A percentile compares a stretch with the other conserved stretches of the same genome.
phyloP scores from a whole-genome alignment of 2,113 vertebrate genomes.

The Pogona vitticeps region DNA sequence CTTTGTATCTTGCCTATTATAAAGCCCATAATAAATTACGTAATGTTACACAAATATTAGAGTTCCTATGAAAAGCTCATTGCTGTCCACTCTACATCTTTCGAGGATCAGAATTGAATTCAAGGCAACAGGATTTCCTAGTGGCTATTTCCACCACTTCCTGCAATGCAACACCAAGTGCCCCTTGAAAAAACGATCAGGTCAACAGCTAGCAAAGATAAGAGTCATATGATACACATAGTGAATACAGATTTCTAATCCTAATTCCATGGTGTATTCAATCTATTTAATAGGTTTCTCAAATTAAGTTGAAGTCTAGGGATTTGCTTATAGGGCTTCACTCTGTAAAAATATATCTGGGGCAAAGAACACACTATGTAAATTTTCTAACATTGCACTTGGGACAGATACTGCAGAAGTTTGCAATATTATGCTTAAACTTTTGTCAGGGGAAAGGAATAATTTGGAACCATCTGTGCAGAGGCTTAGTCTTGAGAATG shows the following conservation, averaged over 20 bases:
- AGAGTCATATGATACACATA: conserved; percentile 56
- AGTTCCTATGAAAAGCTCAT: conserved; percentile 27
- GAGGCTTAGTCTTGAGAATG: background rate
- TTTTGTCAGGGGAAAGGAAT: background rate
- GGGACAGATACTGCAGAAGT: conserved; percentile 30
- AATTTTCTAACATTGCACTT: conserved; percentile 46
- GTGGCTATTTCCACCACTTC: background rate
- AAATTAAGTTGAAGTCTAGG: conserved; percentile 67
- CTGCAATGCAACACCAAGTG: background rate
- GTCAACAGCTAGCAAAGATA: conserved; percentile 43
- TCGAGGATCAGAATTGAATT: background rate
- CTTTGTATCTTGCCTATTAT: background rate
- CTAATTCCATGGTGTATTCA: conserved; percentile 58
- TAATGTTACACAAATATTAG: background rate
- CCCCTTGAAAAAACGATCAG: background rate
- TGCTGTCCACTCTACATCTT: background rate
- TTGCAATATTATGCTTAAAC: conserved; percentile 24
- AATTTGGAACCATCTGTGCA: background rate
- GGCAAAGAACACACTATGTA: conserved; percentile 52
- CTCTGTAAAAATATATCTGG: conserved; percentile 58
- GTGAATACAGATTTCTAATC: conserved; percentile 57
- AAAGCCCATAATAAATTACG: background rate
- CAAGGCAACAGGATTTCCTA: background rate
- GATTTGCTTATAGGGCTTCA: conserved; percentile 61
- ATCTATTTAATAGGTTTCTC: conserved; percentile 68